Percentiles rank a stretch among this genome's conserved stretches.
Evolutionary conservation across 2,888 invertebrate genomes (phyloP).

Genomic region (Phragmatobia fuliginosa): DNA sequence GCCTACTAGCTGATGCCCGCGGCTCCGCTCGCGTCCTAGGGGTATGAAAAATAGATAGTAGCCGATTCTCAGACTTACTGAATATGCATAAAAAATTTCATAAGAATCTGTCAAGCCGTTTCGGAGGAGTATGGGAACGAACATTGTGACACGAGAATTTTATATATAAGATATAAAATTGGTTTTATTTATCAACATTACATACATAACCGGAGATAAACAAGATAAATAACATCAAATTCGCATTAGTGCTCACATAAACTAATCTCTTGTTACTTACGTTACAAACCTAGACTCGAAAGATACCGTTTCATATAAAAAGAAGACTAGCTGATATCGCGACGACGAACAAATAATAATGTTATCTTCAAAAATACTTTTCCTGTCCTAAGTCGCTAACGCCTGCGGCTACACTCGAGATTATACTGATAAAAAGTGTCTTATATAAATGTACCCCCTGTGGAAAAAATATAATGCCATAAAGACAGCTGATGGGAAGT

Average conservation of each 20-base stretch:
- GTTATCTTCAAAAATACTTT: constrained; percentile 3
- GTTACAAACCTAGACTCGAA: constrained; percentile 7
- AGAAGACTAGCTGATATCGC: constrained; percentile 7
- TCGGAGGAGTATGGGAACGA: too few relatives aligned
- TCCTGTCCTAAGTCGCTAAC: background rate
- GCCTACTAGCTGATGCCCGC: too few relatives aligned
- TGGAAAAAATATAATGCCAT: background rate
- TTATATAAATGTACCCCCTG: background rate
- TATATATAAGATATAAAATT: background rate
- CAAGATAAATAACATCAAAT: constrained; percentile 19
- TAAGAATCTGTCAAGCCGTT: too few relatives aligned
- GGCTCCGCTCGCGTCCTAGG: too few relatives aligned
- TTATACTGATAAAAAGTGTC: background rate
- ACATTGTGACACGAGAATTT: too few relatives aligned
- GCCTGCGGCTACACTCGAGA: background rate
- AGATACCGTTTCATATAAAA: constrained; percentile 8
- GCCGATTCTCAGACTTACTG: too few relatives aligned
- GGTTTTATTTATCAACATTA: background rate
- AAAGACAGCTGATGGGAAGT: background rate
- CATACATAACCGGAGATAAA: constrained; percentile 6
- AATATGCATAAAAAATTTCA: too few relatives aligned
- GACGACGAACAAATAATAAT: constrained; percentile 4
- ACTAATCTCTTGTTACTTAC: constrained; percentile 5
- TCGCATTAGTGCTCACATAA: constrained; percentile 17
- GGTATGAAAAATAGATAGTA: too few relatives aligned